These are phyloP conservation scores for Paracanthobrama guichenoti DNA, from an alignment of 2,113 vertebrate genomes.

Conservation along the genomic window DNA sequence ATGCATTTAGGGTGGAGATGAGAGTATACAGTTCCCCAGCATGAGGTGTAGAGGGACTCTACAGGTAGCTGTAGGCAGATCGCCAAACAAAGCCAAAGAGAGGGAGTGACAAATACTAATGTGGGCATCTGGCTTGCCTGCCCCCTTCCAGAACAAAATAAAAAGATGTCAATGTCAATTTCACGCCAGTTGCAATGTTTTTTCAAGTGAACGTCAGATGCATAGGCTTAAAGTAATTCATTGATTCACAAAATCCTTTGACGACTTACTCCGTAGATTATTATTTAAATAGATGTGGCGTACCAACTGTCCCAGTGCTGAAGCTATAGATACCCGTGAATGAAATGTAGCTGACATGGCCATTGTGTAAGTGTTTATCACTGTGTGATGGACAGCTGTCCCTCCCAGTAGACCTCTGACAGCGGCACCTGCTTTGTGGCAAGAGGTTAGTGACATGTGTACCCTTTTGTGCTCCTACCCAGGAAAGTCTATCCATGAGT, in stretches of 20 bases:
- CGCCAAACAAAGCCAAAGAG: conserved; percentile 23
- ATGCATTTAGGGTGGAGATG: conserved; percentile 62
- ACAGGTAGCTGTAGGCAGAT: conserved; percentile 54
- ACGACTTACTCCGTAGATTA: not conserved
- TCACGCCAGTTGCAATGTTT: not conserved
- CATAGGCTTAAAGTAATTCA: not conserved
- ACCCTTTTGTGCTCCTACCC: conserved; percentile 61
- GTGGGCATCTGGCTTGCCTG: conserved; percentile 16
- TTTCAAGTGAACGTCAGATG: not conserved
- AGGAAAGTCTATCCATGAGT: conserved; percentile 51
- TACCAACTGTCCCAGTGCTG: not conserved
- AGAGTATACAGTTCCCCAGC: conserved; percentile 53
- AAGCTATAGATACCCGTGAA: not conserved
- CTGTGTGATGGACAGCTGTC: conserved; percentile 67
- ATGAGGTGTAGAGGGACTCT: conserved; percentile 44
- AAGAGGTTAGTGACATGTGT: conserved; percentile 64
- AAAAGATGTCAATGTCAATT: not conserved
- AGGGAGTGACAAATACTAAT: conserved; percentile 6
- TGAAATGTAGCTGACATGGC: conserved; percentile 29
- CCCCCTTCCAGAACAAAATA: not conserved
- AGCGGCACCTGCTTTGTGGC: conserved; percentile 66
- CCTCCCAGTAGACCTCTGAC: conserved; percentile 54
- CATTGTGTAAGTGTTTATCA: conserved; percentile 6
- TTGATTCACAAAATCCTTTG: not conserved
- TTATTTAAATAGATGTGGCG: not conserved